Conservation (phyloP, 2,888 invertebrate species). For the Theretra japonica region DNA sequence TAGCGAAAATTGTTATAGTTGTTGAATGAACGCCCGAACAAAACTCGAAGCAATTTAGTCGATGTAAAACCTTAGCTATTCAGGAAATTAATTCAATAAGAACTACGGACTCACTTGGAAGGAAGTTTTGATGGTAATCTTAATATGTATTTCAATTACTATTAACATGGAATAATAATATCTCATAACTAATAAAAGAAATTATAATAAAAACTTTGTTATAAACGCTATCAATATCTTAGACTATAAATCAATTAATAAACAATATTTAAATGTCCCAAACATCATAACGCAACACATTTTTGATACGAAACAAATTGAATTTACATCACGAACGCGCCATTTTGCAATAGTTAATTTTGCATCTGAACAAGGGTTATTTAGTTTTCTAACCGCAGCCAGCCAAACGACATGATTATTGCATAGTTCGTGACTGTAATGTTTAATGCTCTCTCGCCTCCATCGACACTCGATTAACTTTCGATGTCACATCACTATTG, state of each 20-base stretch:
- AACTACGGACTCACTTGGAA: background rate
- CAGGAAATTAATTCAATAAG: background rate
- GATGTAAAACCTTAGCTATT: background rate
- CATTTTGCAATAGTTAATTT: slow-evolving; percentile 65
- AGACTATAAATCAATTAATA: too few species aligned
- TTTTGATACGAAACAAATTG: slow-evolving; percentile 24
- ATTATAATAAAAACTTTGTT: background rate
- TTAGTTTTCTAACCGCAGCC: slow-evolving; percentile 70
- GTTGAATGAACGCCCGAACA: background rate
- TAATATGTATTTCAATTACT: background rate
- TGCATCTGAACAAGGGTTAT: slow-evolving; percentile 56
- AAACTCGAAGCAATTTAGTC: background rate
- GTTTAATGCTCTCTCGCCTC: slow-evolving; percentile 35
- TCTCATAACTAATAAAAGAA: background rate
- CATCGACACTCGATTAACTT: slow-evolving; percentile 44
- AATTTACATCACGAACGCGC: slow-evolving; percentile 29
- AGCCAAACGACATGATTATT: slow-evolving; percentile 55
- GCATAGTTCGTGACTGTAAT: slow-evolving; percentile 49
- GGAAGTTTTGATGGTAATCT: background rate
- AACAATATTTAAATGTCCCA: background rate
- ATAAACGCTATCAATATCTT: background rate
- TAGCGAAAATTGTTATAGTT: background rate
- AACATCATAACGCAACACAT: slow-evolving; percentile 9
- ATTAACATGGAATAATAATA: background rate
- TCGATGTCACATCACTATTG: slow-evolving; percentile 47